Base-by-base conservation (phyloP, 1,140 invertebrate species). In the Platyscapa corneri region DNA sequence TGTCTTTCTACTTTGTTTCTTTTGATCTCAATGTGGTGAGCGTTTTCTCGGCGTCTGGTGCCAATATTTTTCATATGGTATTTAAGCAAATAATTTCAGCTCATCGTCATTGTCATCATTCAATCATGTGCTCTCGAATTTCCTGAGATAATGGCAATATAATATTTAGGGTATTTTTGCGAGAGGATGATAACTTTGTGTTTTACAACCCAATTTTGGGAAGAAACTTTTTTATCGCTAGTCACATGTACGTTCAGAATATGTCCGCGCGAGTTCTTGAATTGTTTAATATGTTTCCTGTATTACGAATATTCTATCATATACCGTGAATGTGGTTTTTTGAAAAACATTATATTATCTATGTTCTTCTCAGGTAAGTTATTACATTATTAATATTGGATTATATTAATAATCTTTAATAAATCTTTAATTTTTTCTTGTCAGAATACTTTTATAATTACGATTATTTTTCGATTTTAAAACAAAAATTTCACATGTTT, bases 131-230 rank as follows among this genome's bases (percentile, higher is more conserved):
- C 46, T 64, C 46, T 67, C 37, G 2, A 72, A 32, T 75, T 32
- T 5, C 37, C n/a, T 23, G 53, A 18, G 53, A 39, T 75, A 83
- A 76, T 83, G 65, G 60, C 46, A n/a, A 83, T 64, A 56, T 76
- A 76, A 83, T 64, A 82, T 82, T 46, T 49, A 27, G 46, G 27
- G 75, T 53, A 39, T 42, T 83, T 83, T 42, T 3, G 20, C 53
- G 23, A 79, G 49, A 39, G 1, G 18, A 34, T 34, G 37, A 10
- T 74, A n/a, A 27, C 70, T 7, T 74, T 27, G 20, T 60, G 16
- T 74, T 67, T 70, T 39, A 70, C 37, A 70, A 16, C 5, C 20
- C 23, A 74, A 74, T 74, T 37, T 70, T n/a, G 7, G 14, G 37
- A 74, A 74, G 10, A 74, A 74, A 74, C 16, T 70, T 70, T 70